Evolutionary conservation across 1,140 invertebrate genomes (phyloP), one percentile per base, ranked within the genome.

Genomic region (Orius laevigatus): DNA sequence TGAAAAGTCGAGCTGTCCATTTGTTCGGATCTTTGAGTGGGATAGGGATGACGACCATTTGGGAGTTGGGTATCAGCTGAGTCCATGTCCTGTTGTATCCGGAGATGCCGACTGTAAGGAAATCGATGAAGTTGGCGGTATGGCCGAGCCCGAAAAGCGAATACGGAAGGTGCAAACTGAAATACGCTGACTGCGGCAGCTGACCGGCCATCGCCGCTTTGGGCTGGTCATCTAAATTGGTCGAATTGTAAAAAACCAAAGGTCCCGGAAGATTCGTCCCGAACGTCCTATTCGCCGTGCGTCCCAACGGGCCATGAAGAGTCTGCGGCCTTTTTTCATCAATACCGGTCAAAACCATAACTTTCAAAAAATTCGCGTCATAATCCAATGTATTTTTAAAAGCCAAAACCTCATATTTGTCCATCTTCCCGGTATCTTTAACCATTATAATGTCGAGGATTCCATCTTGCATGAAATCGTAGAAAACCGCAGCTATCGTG

Each of bases 121-220:
- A 76, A 63, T 98, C 95, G 1, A 98, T 82, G 69, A 97, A 98
- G 66, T 98, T 98, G 2, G 94, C 93, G 15, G 91, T 94, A 51
- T 89, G 76, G 11, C 94, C 94, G 2, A 98, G 68, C 5, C 95
- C 95, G 66, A 98, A 97, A 36, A 93, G 81, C 0, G 81, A 84
- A 62, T 92, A 98, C 0, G 95, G 94, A 36, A 95, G 65, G 65
- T 94, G 89, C 11, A 98, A 69, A 3, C 89, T 76, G 60, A 85
- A 85, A 60, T 97, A 84, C 0, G 90, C 84, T 15, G 88, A 89
- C 63, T 98, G 91, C 0, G 90, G 79, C 19, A 97, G 60, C 64
- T 98, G 94, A 1, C 85, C 80, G 25, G 84, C 79, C 20, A 78
- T 75, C 14, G 81, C 81, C 46, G 70, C 75, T 51, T 82, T 73